Percentiles rank a stretch among this genome's conserved stretches.
phyloP scores from a whole-genome alignment of 2,113 vertebrate genomes.

The Salvator merianae region DNA sequence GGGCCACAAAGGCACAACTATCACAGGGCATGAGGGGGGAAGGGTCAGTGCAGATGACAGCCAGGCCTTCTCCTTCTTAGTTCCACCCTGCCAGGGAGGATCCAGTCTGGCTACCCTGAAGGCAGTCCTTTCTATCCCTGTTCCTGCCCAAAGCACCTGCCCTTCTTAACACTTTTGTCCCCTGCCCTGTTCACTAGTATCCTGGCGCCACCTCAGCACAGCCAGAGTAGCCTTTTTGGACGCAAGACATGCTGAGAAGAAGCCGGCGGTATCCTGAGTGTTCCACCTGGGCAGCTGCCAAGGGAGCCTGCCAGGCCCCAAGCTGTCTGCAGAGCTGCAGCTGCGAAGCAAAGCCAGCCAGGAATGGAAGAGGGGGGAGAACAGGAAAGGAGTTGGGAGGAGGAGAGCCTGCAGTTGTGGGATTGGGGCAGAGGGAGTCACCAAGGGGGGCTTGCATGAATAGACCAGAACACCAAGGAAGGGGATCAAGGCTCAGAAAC shows the following conservation, averaged over 20 bases:
- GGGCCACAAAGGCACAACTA: not conserved
- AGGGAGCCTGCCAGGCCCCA: conserved; percentile 51
- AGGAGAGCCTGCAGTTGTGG: not conserved
- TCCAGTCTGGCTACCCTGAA: too few relatives aligned
- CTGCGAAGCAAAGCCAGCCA: conserved; percentile 30
- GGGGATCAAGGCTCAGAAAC: not conserved
- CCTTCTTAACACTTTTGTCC: not conserved
- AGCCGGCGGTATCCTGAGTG: conserved; percentile 31
- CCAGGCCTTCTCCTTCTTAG: too few relatives aligned
- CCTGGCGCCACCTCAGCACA: conserved; percentile 5
- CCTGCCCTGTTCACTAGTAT: not conserved
- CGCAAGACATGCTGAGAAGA: not conserved
- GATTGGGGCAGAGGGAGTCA: not conserved
- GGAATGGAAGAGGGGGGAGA: conserved; percentile 13
- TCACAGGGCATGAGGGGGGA: not conserved
- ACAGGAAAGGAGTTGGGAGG: conserved; percentile 8
- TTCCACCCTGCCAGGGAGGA: too few relatives aligned
- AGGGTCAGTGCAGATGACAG: too few relatives aligned
- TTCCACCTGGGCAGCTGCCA: conserved; percentile 67
- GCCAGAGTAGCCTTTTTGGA: not conserved
- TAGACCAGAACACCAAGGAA: not conserved
- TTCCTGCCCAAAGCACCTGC: not conserved
- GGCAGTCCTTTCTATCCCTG: not conserved
- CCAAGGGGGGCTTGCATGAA: too few relatives aligned
- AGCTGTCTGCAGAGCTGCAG: conserved; percentile 27